A percentile compares a stretch with the other conserved stretches of the same genome.
Evolutionary conservation across 2,113 vertebrate species (phyloP).

Genomic region (Anguilla rostrata): DNA sequence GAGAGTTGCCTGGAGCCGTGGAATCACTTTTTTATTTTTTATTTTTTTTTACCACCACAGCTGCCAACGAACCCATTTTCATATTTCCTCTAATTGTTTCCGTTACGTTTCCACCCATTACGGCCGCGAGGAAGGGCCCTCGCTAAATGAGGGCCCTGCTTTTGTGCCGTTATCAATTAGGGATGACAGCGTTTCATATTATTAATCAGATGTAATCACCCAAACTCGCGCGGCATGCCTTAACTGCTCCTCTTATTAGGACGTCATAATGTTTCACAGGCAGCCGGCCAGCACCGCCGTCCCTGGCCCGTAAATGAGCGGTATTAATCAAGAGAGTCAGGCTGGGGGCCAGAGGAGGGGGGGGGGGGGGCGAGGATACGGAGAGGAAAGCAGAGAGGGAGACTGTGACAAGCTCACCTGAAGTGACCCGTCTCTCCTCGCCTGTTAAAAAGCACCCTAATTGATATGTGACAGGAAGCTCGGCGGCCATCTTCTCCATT

Average conservation of each 20-base stretch:
- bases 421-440: background rate
- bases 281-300: conserved; percentile 52
- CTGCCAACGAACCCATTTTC: conserved; percentile 45
- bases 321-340: conserved; percentile 60
- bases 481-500: background rate
- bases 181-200: conserved; percentile 66
- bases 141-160: conserved; percentile 60
- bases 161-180: conserved; percentile 69
- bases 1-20: background rate
- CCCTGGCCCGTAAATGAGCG: conserved; percentile 58
- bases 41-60: conserved; percentile 40
- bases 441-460: background rate
- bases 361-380: conserved; percentile 21
- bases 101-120: conserved; percentile 69
- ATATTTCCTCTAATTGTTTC: conserved; percentile 64
- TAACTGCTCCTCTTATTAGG: conserved; percentile 65
- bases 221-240: conserved; percentile 59
- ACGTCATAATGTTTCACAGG: conserved; percentile 67
- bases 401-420: background rate
- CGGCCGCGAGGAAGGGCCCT: conserved; percentile 64
- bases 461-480: background rate
- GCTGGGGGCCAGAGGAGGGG: conserved; percentile 35
- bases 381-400: background rate
- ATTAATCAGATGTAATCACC: conserved; percentile 68
- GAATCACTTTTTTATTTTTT: conserved; percentile 17